A percentile compares a stretch with the other conserved stretches of the same genome.
phyloP scores from a whole-genome alignment of 2,888 invertebrate species.

The Xanthia togata region DNA sequence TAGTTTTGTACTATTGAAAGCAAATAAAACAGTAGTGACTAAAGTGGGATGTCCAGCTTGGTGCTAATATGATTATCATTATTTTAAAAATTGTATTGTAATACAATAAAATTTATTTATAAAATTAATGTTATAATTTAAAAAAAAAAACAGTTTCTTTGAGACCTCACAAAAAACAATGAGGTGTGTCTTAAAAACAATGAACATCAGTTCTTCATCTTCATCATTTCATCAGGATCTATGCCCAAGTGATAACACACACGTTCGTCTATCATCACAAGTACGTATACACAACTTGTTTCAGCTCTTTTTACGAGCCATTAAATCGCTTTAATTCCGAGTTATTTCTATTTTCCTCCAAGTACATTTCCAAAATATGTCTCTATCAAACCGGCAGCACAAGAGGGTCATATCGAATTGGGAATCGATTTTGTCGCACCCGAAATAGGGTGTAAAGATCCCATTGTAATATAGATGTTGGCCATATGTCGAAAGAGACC shows the following conservation, averaged over 20 bases:
- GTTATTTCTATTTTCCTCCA: conserved; percentile 34
- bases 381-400: conserved; percentile 80
- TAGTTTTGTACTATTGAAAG: too few relatives aligned
- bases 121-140: too few relatives aligned
- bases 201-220: too few relatives aligned
- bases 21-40: too few relatives aligned
- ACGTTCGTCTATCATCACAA: not conserved
- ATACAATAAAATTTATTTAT: too few relatives aligned
- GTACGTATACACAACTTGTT: not conserved
- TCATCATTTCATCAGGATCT: not conserved
- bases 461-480: conserved; percentile 87
- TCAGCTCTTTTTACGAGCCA: not conserved
- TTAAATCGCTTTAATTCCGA: conserved; percentile 14
- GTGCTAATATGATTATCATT: too few relatives aligned
- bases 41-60: too few relatives aligned
- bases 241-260: not conserved
- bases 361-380: conserved; percentile 68
- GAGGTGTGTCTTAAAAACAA: too few relatives aligned
- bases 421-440: conserved; percentile 89
- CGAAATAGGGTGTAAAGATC: conserved; percentile 89
- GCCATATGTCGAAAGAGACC: conserved; percentile 84
- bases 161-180: too few relatives aligned
- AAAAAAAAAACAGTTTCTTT: too few relatives aligned
- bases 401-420: conserved; percentile 88
- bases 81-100: too few relatives aligned